phyloP scores from a whole-genome alignment of 2,113 vertebrate genomes.

The Semnornis frantzii region DNA sequence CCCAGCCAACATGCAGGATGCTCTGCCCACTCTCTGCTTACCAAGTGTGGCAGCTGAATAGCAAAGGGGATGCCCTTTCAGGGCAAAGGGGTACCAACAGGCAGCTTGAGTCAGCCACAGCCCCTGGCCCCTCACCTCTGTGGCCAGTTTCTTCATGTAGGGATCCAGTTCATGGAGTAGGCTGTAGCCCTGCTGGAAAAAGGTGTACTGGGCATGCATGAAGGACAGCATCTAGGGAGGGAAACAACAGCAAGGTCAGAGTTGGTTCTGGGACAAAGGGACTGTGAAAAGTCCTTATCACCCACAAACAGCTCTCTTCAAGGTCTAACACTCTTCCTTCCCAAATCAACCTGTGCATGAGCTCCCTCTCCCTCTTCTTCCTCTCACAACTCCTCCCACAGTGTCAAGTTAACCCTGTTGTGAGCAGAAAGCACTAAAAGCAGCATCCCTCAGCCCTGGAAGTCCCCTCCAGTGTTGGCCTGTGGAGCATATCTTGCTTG shows the following conservation, averaged over 20 bases:
- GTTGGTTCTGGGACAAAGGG: background rate
- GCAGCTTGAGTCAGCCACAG: background rate
- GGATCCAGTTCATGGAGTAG: slow-evolving; percentile 93
- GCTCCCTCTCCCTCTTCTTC: background rate
- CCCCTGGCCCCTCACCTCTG: slow-evolving; percentile 83
- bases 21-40: background rate
- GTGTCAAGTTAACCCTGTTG: background rate
- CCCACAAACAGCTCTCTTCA: background rate
- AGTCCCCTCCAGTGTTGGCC: background rate
- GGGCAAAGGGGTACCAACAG: background rate
- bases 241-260: background rate
- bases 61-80: background rate
- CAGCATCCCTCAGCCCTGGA: background rate
- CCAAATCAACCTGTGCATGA: background rate
- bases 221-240: slow-evolving; percentile 91
- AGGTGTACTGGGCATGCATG: slow-evolving; percentile 96
- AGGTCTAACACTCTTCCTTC: background rate
- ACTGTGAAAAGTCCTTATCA: background rate
- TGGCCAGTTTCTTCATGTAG: slow-evolving; percentile 95
- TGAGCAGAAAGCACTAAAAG: background rate
- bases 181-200: slow-evolving; percentile 95
- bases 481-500: background rate
- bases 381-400: background rate
- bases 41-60: background rate
- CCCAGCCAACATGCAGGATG: background rate